These are phyloP conservation scores for Oxyruncus cristatus DNA, from an alignment of 2,113 vertebrate species.

Conservation along the genomic window DNA sequence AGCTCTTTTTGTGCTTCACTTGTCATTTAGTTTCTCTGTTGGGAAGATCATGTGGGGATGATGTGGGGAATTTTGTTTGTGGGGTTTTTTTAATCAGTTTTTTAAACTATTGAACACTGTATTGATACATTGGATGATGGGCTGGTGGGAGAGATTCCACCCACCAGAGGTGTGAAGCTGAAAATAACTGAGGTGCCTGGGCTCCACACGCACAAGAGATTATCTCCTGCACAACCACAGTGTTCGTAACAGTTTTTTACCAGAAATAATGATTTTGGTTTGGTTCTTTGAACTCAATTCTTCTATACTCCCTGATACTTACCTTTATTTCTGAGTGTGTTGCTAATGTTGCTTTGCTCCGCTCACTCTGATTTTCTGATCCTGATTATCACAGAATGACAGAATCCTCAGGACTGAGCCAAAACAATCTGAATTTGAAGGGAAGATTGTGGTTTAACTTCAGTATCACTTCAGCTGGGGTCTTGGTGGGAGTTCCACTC, in stretches of 20 bases:
- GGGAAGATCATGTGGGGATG: not conserved
- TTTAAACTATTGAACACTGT: not conserved
- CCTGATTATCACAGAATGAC: not conserved
- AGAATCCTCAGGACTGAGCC: not conserved
- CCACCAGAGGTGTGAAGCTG: not conserved
- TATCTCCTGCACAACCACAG: not conserved
- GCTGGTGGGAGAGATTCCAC: not conserved
- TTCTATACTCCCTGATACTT: not conserved
- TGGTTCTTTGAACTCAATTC: not conserved
- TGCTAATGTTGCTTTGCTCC: not conserved
- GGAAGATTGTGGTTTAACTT: not conserved
- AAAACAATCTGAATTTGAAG: not conserved
- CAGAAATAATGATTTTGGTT: not conserved
- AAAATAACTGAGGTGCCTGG: not conserved
- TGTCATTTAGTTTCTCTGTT: not conserved
- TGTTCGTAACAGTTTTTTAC: conserved; percentile 11
- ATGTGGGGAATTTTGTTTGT: not conserved
- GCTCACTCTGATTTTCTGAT: not conserved
- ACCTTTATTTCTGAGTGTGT: not conserved
- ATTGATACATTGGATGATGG: not conserved
- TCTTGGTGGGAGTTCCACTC: not conserved
- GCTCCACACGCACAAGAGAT: not conserved
- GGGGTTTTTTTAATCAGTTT: not conserved
- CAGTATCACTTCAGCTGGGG: not conserved
- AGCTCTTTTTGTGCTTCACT: not conserved